Evolutionary conservation across 2,797 vertebrate species (phyloP).

Genomic region (Lates japonicus): DNA sequence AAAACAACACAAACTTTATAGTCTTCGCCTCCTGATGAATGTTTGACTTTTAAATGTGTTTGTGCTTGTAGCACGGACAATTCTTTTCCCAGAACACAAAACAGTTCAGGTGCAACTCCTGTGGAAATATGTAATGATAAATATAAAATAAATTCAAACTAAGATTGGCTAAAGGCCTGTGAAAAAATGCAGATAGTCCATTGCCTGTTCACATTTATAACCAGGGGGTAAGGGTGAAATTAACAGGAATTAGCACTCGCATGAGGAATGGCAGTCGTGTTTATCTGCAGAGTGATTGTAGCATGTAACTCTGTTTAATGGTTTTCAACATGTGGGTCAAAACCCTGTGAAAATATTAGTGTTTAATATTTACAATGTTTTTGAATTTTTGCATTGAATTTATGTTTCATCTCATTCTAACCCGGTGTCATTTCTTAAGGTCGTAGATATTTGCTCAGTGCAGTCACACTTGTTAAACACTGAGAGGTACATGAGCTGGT

Average conservation of each 20-base stretch:
- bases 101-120: background rate
- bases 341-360: background rate
- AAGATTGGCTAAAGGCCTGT: background rate
- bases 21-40: background rate
- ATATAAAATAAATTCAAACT: background rate
- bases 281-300: background rate
- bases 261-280: slow-evolving; percentile 1
- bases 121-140: background rate
- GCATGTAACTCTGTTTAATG: background rate
- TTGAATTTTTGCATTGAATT: background rate
- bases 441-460: background rate
- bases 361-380: background rate
- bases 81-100: background rate
- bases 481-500: background rate
- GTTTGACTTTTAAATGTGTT: background rate
- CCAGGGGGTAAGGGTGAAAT: background rate
- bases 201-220: background rate
- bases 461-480: background rate
- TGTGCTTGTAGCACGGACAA: background rate
- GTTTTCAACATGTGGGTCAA: background rate
- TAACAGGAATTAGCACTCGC: background rate
- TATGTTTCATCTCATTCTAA: background rate
- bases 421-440: background rate
- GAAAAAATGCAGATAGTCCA: background rate
- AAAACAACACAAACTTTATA: background rate